Conservation (phyloP, 2,797 vertebrate genomes). For the Pachyuromys duprasi region DNA sequence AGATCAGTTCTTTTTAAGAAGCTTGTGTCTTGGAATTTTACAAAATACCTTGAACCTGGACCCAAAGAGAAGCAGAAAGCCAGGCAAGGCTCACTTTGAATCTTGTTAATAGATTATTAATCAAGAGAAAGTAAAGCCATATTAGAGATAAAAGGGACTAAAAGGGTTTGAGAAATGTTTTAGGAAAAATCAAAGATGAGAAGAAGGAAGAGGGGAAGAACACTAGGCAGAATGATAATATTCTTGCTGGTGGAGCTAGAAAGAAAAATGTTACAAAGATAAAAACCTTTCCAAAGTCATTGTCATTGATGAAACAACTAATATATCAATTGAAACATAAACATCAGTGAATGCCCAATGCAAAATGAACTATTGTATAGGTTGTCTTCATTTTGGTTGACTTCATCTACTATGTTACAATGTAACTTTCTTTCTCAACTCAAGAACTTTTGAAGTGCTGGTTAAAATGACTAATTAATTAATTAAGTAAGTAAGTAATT, state of each 20-base stretch:
- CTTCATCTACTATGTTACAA: not conserved
- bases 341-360: not conserved
- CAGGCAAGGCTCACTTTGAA: not conserved
- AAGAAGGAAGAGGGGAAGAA: not conserved
- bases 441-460: not conserved
- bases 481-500: too few relatives aligned
- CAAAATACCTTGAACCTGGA: not conserved
- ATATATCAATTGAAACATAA: not conserved
- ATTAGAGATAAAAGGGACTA: not conserved
- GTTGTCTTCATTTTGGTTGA: not conserved
- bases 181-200: not conserved
- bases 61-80: not conserved
- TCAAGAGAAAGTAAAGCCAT: not conserved
- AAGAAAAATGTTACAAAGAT: not conserved
- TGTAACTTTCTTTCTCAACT: not conserved
- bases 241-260: not conserved
- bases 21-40: not conserved
- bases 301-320: not conserved
- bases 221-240: not conserved
- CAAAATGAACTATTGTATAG: not conserved
- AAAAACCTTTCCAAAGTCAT: constrained; percentile 20
- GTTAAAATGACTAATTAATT: not conserved
- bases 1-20: not conserved
- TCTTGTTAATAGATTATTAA: not conserved
- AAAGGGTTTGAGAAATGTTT: not conserved